Conservation (phyloP, 2,797 vertebrate species). For the Arnoldichthys spilopterus region DNA sequence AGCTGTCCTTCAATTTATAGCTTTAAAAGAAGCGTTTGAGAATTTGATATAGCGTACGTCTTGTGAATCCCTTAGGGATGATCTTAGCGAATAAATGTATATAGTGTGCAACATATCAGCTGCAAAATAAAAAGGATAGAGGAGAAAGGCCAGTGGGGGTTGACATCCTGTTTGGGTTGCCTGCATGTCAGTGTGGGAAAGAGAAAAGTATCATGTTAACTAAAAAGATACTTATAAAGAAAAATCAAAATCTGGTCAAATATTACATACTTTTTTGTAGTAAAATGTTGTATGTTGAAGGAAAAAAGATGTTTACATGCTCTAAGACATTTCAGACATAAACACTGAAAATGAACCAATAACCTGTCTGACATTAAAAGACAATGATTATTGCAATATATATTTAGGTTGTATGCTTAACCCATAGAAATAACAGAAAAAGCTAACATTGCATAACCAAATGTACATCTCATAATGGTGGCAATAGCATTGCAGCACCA, state of each 20-base stretch:
- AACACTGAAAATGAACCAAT: neutral
- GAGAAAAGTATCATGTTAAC: constrained; percentile 18
- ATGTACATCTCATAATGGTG: constrained; percentile 7
- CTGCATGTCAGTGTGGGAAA: constrained; percentile 76
- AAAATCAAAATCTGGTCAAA: neutral
- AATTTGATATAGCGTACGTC: constrained; percentile 1
- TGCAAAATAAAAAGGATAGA: neutral
- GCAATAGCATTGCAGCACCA: neutral
- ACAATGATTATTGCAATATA: neutral
- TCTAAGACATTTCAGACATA: neutral
- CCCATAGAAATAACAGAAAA: constrained; percentile 9
- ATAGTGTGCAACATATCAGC: constrained; percentile 53
- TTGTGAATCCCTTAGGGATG: constrained; percentile 27
- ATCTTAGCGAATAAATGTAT: constrained; percentile 18
- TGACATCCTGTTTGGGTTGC: constrained; percentile 76
- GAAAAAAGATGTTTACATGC: neutral
- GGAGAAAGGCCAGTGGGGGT: constrained; percentile 54
- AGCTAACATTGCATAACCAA: neutral
- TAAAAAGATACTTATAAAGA: neutral
- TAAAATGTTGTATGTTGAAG: neutral
- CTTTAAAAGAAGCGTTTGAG: neutral
- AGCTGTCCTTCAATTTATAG: neutral
- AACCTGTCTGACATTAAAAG: neutral
- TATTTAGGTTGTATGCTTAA: neutral
- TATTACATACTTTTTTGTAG: neutral